Base-by-base conservation (phyloP, 2,888 invertebrate genomes). In the Lampropteryx suffumata region DNA sequence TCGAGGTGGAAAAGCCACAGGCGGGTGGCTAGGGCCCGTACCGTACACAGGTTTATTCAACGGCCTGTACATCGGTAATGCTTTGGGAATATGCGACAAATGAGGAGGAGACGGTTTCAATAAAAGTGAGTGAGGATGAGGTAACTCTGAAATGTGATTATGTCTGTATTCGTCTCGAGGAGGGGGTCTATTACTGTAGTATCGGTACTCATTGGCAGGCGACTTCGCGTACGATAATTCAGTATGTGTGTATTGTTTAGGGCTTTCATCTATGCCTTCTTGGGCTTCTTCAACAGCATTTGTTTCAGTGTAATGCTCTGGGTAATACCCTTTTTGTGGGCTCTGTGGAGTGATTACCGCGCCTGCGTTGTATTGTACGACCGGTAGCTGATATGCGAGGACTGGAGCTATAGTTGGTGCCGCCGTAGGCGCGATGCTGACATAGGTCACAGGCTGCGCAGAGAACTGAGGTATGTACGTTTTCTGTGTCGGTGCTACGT, bases 41-140 rank as follows among this genome's bases (percentile, higher is more conserved):
- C 79, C 70, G 50, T 90, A 90, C 1, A 84, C 77, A 1, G 87
- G 73, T 33, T 84, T 88, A 1, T 74, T 69, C 40, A 79, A 48
- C 1, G 90, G 87, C 27, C 88, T 75, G 47, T 78, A 79, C 37
- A 79, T 61, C 0, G 91, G 88, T 28, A 91, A 65, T 4, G 80
- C 73, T 66, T 85, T 88, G 0, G 91, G 87, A 44, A 87, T 65
- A 48, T 90, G 87, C 5, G 84, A 59, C 8, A 86, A 64, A 57
- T 86, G 87, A 14, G 84, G 42, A 1, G 82, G 84, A 9, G 71
- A 69, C 34, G 70, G 70, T 55, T 83, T 84, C 29, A 85, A 55
- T 27, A 87, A 53, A 50, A 87, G 55, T 1, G 85, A 81, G 66
- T 75, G 80, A 1, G 89, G 88, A 50, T 68, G 79, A 4, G 88